phyloP scores from a whole-genome alignment of 2,888 invertebrate genomes.

The Gari tellinella region DNA sequence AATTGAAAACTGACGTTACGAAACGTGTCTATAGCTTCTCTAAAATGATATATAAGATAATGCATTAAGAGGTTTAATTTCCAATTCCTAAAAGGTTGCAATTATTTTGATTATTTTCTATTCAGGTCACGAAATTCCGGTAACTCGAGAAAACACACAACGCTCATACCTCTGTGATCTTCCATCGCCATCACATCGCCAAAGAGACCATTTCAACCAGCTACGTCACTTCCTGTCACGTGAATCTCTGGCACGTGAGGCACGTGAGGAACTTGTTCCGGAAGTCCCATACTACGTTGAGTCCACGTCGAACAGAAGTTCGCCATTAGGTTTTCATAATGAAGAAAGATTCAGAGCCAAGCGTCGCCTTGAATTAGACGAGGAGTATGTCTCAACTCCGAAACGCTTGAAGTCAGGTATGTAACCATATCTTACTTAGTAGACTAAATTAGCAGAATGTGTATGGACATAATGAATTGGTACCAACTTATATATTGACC shows the following conservation, averaged over 20 bases:
- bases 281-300: conserved; percentile 43
- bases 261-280: conserved; percentile 42
- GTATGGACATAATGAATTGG: no score
- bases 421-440: no score
- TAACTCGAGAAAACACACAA: conserved; percentile 1
- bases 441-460: no score
- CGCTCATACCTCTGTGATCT: conserved; percentile 10
- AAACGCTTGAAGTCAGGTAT: conserved; percentile 53
- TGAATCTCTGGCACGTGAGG: conserved; percentile 10
- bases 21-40: no score
- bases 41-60: no score
- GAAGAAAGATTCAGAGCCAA: conserved; percentile 42
- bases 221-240: conserved; percentile 23
- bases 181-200: conserved; percentile 28
- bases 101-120: not conserved
- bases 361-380: conserved; percentile 52
- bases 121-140: conserved; percentile 17
- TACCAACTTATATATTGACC: no score
- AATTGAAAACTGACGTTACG: no score
- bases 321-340: conserved; percentile 14
- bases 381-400: conserved; percentile 43
- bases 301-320: conserved; percentile 31
- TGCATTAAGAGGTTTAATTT: no score
- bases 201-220: conserved; percentile 36
- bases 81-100: no score